Conservation (phyloP, 2,888 invertebrate species). For the Andrena trimmerana region DNA sequence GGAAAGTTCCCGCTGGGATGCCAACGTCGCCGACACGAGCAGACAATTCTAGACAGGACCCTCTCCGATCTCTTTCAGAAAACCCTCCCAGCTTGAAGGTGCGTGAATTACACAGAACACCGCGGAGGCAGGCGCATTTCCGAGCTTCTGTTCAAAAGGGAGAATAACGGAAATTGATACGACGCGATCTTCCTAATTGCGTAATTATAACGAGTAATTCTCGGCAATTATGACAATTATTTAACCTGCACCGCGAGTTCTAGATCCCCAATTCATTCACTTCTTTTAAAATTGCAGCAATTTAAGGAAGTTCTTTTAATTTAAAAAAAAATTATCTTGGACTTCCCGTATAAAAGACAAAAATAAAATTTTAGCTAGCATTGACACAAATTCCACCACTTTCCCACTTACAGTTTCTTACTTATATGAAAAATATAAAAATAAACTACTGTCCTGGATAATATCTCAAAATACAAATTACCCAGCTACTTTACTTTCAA, state of each 20-base stretch:
- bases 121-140: not conserved
- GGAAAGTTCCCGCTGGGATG: not conserved
- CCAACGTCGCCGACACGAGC: not conserved
- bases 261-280: not conserved
- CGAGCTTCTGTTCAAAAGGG: not conserved
- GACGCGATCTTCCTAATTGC: not conserved
- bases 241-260: not conserved
- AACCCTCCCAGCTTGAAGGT: not conserved
- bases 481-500: no score
- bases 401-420: no score
- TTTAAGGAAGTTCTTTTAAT: no score
- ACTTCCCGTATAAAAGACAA: no score
- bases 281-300: no score
- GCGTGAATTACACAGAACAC: not conserved
- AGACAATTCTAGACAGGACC: slow-evolving; percentile 4
- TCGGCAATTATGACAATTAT: slow-evolving; percentile 11
- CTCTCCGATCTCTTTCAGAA: not conserved
- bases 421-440: no score
- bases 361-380: no score
- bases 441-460: no score
- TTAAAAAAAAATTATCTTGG: no score
- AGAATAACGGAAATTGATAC: not conserved
- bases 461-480: no score
- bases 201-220: not conserved
- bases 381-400: no score